Percentiles rank a stretch among this genome's conserved stretches.
Conservation (phyloP, 2,797 vertebrate genomes). For the Poecilia velifera region DNA sequence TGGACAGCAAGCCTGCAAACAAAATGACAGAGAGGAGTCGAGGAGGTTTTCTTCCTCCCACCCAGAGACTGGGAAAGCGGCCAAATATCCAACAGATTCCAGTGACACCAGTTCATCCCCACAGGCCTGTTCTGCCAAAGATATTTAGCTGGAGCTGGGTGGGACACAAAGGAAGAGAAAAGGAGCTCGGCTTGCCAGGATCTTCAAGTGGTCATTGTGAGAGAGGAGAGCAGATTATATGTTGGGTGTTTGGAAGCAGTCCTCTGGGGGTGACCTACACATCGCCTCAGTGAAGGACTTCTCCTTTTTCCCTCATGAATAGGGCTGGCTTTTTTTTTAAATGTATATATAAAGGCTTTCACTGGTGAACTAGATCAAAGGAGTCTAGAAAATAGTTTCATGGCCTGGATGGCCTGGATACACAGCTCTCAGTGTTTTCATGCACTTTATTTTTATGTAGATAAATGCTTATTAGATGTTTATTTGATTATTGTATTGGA, state of each 20-base stretch:
- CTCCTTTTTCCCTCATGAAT: conserved; percentile 54
- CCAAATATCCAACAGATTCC: conserved; percentile 50
- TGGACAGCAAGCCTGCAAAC: conserved; percentile 31
- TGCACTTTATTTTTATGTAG: neutral
- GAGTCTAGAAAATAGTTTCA: conserved; percentile 37
- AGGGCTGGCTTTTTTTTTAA: conserved; percentile 56
- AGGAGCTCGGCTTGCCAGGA: conserved; percentile 35
- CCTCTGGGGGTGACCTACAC: conserved; percentile 32
- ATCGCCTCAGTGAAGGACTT: conserved; percentile 23
- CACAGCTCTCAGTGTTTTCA: conserved; percentile 7
- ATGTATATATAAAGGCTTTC: conserved; percentile 29
- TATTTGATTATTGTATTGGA: neutral
- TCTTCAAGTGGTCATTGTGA: conserved; percentile 41
- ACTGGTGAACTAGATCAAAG: conserved; percentile 67
- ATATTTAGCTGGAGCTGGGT: conserved; percentile 33
- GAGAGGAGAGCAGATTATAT: conserved; percentile 39
- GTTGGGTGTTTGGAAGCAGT: conserved; percentile 37
- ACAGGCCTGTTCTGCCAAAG: conserved; percentile 28
- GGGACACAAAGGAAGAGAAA: conserved; percentile 38
- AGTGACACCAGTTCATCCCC: conserved; percentile 57
- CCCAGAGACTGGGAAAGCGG: conserved; percentile 38
- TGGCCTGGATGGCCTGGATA: conserved; percentile 74
- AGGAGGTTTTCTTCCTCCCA: conserved; percentile 44
- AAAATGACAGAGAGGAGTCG: conserved; percentile 24
- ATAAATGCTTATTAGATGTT: neutral